Evolutionary conservation across 2,797 vertebrate genomes (phyloP).

Genomic region (Cephalopachus bancanus): DNA sequence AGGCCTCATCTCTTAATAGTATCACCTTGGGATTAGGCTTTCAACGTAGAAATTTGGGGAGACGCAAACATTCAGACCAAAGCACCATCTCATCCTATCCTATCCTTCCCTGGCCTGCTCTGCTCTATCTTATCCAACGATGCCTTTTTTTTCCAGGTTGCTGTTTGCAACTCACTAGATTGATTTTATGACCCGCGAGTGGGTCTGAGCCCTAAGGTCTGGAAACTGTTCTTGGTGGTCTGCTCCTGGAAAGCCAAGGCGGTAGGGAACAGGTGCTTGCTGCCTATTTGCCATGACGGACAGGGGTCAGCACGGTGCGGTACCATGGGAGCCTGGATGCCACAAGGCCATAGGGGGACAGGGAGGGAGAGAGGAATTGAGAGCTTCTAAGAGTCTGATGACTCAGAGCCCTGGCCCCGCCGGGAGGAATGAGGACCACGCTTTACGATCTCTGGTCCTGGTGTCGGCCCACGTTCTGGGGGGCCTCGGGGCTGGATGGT

Average conservation of each 20-base stretch:
- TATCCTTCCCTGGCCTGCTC: background rate
- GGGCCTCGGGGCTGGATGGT: too few relatives aligned
- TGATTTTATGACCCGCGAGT: background rate
- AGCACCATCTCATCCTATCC: background rate
- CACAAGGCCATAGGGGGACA: background rate
- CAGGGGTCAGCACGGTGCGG: background rate
- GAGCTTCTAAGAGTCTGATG: background rate
- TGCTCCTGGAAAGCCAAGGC: background rate
- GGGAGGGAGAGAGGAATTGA: background rate
- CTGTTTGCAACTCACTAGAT: background rate
- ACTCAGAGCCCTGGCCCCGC: background rate
- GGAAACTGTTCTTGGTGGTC: background rate
- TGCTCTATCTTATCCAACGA: background rate
- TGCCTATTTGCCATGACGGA: accelerated
- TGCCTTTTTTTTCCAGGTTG: background rate
- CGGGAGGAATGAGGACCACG: background rate
- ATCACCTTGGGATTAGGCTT: background rate
- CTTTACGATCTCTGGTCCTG: background rate
- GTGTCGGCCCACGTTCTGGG: background rate
- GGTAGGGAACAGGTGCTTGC: background rate
- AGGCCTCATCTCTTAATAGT: background rate
- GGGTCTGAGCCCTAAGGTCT: background rate
- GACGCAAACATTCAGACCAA: too few relatives aligned
- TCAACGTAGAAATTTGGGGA: background rate
- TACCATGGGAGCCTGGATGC: background rate